These are phyloP conservation scores for Ditylenchus weischeri DNA, from an alignment of 2,888 invertebrate genomes.

Conservation along the genomic window DNA sequence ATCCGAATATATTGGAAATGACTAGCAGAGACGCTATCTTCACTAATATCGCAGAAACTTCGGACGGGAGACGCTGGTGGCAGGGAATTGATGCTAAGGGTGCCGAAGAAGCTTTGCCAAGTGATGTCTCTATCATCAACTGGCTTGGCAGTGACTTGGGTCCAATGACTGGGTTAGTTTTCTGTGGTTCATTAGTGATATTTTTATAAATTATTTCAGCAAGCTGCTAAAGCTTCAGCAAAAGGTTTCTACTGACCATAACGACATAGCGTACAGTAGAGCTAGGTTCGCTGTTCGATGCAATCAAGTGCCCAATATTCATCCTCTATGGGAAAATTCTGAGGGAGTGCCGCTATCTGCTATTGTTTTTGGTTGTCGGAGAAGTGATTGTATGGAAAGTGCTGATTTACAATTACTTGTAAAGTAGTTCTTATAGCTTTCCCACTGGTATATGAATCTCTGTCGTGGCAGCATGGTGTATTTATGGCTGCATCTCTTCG, in stretches of 20 bases:
- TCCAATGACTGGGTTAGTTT: background rate
- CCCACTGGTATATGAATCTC: constrained; percentile 57
- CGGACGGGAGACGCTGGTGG: constrained; percentile 93
- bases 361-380: constrained; percentile 86
- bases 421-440: constrained; percentile 67
- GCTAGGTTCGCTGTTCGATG: constrained; percentile 3
- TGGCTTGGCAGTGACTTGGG: constrained; percentile 1
- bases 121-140: background rate
- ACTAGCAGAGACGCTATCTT: constrained; percentile 83
- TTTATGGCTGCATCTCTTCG: constrained; percentile 88
- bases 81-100: constrained; percentile 71
- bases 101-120: background rate
- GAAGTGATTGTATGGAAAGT: constrained; percentile 76
- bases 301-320: constrained; percentile 84
- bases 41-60: constrained; percentile 90
- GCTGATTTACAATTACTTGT: constrained; percentile 75
- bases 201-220: too few relatives aligned
- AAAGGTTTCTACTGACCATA: constrained; percentile 64
- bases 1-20: constrained; percentile 87
- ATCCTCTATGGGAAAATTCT: constrained; percentile 78
- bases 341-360: constrained; percentile 90
- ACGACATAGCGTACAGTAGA: background rate
- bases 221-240: too few relatives aligned
- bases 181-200: background rate
- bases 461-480: constrained; percentile 58